A percentile compares a stretch with the other conserved stretches of the same genome.
Conservation (phyloP, 2,797 vertebrate genomes). For the Gambusia yucatana region DNA sequence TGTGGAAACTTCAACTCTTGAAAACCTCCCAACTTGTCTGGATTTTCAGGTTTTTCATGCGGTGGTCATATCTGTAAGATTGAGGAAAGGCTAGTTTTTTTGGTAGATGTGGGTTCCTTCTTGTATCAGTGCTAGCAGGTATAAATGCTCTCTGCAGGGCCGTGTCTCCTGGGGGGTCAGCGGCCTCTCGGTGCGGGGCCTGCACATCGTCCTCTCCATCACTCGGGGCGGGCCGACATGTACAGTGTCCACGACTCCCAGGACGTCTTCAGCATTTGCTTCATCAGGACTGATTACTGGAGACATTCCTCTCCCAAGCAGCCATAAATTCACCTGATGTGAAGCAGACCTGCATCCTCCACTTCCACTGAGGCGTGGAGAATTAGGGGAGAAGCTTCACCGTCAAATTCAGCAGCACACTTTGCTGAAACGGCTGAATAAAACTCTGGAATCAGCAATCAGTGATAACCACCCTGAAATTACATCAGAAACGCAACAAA, state of each 20-base stretch:
- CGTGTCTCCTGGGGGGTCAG: conserved; percentile 71
- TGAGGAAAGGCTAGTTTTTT: no score
- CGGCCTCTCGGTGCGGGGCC: conserved; percentile 61
- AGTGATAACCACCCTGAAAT: conserved; percentile 11
- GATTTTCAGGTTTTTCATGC: no score
- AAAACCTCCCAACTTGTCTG: no score
- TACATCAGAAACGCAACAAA: conserved; percentile 7
- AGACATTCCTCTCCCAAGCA: conserved; percentile 69
- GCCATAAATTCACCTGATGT: conserved; percentile 72
- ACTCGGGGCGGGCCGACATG: conserved; percentile 53
- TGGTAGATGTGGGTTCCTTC: conserved; percentile 31
- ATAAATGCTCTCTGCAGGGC: conserved; percentile 75
- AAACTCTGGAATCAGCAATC: conserved; percentile 9
- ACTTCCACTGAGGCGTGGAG: conserved; percentile 38
- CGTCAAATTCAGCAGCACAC: conserved; percentile 31
- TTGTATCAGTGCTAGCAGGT: conserved; percentile 46
- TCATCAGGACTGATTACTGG: conserved; percentile 77
- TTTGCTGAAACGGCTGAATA: conserved; percentile 11
- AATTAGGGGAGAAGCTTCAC: conserved; percentile 31
- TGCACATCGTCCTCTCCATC: conserved; percentile 72
- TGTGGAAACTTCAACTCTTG: no score
- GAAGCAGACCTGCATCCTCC: conserved; percentile 70
- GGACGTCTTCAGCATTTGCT: conserved; percentile 60
- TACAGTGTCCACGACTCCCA: conserved; percentile 74
- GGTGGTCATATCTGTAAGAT: no score